phyloP scores from a whole-genome alignment of 2,113 vertebrate species.

The Trinectes maculatus region DNA sequence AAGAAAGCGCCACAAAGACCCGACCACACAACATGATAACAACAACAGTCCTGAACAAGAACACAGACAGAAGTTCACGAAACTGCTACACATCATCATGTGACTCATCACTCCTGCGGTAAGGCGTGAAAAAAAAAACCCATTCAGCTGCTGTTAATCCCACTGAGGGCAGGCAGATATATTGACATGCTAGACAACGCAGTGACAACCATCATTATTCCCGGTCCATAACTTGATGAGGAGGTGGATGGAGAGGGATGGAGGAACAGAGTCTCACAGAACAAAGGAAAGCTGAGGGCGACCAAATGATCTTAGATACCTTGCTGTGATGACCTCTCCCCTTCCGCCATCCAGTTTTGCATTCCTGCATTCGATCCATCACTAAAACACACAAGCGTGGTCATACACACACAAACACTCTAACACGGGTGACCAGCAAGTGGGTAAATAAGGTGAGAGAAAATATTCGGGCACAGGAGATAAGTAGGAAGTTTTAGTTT shows the following conservation, averaged over 20 bases:
- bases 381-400: conserved; percentile 84
- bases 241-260: conserved; percentile 72
- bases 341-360: conserved; percentile 77
- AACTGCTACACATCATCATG: conserved; percentile 32
- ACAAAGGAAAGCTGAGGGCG: conserved; percentile 73
- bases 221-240: conserved; percentile 69
- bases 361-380: conserved; percentile 81
- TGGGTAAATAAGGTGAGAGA: conserved; percentile 59
- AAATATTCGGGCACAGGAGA: conserved; percentile 53
- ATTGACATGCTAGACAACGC: conserved; percentile 69
- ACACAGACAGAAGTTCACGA: conserved; percentile 42
- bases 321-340: conserved; percentile 79
- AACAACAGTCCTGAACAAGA: conserved; percentile 22
- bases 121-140: conserved; percentile 27
- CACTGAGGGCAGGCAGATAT: conserved; percentile 62
- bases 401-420: conserved; percentile 74
- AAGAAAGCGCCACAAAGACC: conserved; percentile 36
- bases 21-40: conserved; percentile 35
- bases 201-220: conserved; percentile 55
- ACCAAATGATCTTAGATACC: conserved; percentile 80
- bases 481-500: conserved; percentile 44
- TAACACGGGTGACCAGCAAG: conserved; percentile 62
- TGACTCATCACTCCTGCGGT: conserved; percentile 38
- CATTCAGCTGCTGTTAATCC: conserved; percentile 48
- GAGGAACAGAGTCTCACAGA: conserved; percentile 72